Evolutionary conservation across 1,140 invertebrate species (phyloP), one percentile per base, ranked within the genome.

Genomic region (Thalassaphorura encarpata): DNA sequence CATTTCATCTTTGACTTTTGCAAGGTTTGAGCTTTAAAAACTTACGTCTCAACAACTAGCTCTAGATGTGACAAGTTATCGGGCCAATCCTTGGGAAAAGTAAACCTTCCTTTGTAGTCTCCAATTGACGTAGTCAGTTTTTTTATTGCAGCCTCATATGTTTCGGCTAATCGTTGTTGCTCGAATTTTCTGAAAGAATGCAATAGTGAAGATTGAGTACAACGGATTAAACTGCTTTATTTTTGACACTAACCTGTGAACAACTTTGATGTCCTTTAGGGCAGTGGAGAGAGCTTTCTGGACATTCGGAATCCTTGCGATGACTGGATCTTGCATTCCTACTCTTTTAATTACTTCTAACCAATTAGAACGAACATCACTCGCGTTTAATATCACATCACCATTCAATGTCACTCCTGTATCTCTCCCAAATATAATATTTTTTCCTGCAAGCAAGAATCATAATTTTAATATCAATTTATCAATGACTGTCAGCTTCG

Each of bases 351-450:
- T 85, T 47, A 87, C 83, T 72, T 90, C 87, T 43, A 91, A 74
- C 89, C 89, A 93, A 73, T 89, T 89, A 67, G 88, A 81, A 52
- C 88, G 74, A 24, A 93, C 89, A 80, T 93, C 89, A 15, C 87
- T 88, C 59, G 84, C 90, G 70, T 86, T 89, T 0, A 95, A 77
- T 75, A 85, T 85, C 19, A 95, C 81, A 67, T 87, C 82, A 2
- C 89, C 89, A 67, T 92, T 85, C 36, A 92, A 75, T 69, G 83
- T 87, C 4, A 94, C 83, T 16, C 90, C 89, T 23, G 89, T 91
- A 64, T 89, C 85, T 67, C 82, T 83, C 1, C 86, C 87, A 76
- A 94, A 84, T 1, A 90, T 83, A 31, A 94, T 71, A 24, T 78
- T 83, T 58, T 84, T 75, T 67, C 77, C 80, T 79, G 28, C n/a